These are phyloP conservation scores for Chloroclysta siterata DNA, from an alignment of 2,888 invertebrate genomes.

Conservation along the genomic window DNA sequence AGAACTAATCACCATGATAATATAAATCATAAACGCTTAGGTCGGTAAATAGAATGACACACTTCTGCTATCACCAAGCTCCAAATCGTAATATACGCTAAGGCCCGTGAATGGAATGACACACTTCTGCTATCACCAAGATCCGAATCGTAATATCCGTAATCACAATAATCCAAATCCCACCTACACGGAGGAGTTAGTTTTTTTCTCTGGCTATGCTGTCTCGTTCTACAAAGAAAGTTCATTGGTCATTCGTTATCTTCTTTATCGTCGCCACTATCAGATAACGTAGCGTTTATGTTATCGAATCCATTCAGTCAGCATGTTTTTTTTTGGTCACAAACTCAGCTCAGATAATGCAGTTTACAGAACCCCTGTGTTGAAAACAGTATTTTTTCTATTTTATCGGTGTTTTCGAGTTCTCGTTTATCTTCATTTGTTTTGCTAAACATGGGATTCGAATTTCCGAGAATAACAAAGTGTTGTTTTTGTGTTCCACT, in stretches of 20 bases:
- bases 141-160: constrained; percentile 2
- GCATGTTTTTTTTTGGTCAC: constrained; percentile 23
- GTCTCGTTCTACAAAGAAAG: constrained; percentile 22
- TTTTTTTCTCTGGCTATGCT: not conserved
- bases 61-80: not conserved
- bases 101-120: constrained; percentile 29
- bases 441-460: constrained; percentile 6
- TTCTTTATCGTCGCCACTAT: constrained; percentile 27
- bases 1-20: too few relatives aligned
- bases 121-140: constrained; percentile 32
- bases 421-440: not conserved
- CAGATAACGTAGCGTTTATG: constrained; percentile 17
- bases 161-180: not conserved
- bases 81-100: not conserved
- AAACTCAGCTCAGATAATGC: not conserved
- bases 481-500: constrained; percentile 71
- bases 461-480: constrained; percentile 47
- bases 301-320: constrained; percentile 22
- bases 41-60: not conserved
- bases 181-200: not conserved
- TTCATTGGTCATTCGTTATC: constrained; percentile 20
- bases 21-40: too few relatives aligned
- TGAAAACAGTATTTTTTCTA: not conserved
- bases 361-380: not conserved
- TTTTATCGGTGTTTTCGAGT: constrained; percentile 10